Conservation (phyloP, 2,113 vertebrate genomes). For the Hydrochoerus hydrochaeris region DNA sequence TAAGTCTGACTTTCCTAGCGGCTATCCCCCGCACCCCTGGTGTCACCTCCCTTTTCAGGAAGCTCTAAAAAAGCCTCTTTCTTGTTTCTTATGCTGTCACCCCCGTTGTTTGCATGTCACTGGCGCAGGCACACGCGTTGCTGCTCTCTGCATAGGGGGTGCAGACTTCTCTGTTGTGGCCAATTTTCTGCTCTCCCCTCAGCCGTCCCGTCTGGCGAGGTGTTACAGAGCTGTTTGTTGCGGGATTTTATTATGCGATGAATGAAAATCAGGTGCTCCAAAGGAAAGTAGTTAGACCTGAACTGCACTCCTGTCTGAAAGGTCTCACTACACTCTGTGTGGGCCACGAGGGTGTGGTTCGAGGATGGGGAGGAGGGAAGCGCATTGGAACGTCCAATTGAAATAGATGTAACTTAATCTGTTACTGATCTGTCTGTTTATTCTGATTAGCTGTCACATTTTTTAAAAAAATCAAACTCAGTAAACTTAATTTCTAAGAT, state of each 20-base stretch:
- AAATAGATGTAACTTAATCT: background rate
- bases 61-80: background rate
- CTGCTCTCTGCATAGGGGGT: background rate
- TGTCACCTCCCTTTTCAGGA: background rate
- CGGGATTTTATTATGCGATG: background rate
- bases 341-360: background rate
- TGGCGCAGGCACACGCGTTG: background rate
- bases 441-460: background rate
- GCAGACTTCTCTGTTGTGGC: background rate
- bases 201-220: background rate
- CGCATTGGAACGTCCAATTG: background rate
- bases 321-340: background rate
- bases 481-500: background rate
- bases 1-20: conserved; percentile 30
- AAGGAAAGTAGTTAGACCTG: background rate
- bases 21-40: background rate
- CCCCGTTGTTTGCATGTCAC: background rate
- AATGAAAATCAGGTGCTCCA: background rate
- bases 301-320: background rate
- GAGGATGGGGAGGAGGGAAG: background rate
- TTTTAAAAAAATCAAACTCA: background rate
- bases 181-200: conserved; percentile 1
- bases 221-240: background rate
- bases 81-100: background rate
- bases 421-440: background rate